phyloP scores from a whole-genome alignment of 92 coral and sea anemone species.

The Chrysogorgia sp. region DNA sequence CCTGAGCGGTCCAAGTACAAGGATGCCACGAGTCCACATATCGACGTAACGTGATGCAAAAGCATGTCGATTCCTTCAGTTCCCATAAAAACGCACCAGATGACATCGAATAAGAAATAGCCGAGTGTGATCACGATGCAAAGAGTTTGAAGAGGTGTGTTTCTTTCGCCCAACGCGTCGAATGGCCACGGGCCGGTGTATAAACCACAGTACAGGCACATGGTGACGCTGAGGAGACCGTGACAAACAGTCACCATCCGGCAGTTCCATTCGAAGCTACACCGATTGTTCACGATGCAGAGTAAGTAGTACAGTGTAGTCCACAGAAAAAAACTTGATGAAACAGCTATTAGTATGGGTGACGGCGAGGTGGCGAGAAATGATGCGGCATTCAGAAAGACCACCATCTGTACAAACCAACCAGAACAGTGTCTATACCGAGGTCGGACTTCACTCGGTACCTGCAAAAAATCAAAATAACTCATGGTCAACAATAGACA shows the following conservation, averaged over 20 bases:
- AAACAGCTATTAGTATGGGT: background rate
- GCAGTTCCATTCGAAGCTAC: constrained; percentile 90
- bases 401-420: background rate
- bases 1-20: constrained; percentile 72
- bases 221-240: constrained; percentile 64
- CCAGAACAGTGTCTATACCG: too few relatives aligned
- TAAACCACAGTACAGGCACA: constrained; percentile 77
- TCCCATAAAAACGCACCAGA: constrained; percentile 86
- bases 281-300: constrained; percentile 62
- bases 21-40: constrained; percentile 59
- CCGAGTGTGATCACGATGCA: constrained; percentile 77
- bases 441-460: too few relatives aligned
- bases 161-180: constrained; percentile 73
- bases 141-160: constrained; percentile 74
- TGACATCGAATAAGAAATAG: constrained; percentile 85
- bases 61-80: constrained; percentile 91
- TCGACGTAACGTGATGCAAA: constrained; percentile 76
- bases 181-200: constrained; percentile 96
- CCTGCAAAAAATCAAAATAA: too few relatives aligned
- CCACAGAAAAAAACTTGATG: constrained; percentile 72
- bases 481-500: too few relatives aligned
- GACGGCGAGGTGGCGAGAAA: background rate
- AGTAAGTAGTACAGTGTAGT: constrained; percentile 62
- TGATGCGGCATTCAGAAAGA: background rate
- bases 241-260: constrained; percentile 75